A percentile compares a stretch with the other conserved stretches of the same genome.
Conservation (phyloP, 2,797 vertebrate species). For the Helarctos malayanus region DNA sequence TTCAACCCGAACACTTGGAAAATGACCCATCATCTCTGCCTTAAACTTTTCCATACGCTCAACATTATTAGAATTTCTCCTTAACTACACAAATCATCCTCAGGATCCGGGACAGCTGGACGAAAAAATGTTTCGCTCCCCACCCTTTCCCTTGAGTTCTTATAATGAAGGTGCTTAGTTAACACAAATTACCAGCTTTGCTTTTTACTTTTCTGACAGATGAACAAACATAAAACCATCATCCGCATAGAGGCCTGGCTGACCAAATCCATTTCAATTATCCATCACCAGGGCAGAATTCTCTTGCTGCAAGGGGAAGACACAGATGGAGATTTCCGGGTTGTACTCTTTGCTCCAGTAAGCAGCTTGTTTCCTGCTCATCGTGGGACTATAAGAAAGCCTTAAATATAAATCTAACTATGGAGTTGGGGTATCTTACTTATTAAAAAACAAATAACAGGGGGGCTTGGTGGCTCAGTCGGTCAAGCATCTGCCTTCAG, state of each 20-base stretch:
- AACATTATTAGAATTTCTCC: conserved; percentile 70
- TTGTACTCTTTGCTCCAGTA: neutral
- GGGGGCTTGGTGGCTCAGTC: neutral
- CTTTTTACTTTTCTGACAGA: conserved; percentile 74
- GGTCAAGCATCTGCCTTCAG: neutral
- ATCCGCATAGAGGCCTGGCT: neutral
- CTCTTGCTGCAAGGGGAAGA: conserved; percentile 18
- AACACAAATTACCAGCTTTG: conserved; percentile 79
- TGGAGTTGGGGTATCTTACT: neutral
- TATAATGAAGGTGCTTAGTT: conserved; percentile 81
- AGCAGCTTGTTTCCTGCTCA: neutral
- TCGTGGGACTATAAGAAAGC: neutral
- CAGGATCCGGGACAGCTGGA: conserved; percentile 79
- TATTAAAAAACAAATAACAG: neutral
- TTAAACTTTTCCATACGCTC: conserved; percentile 84
- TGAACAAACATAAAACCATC: conserved; percentile 62
- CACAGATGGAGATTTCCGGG: neutral
- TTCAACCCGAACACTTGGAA: conserved; percentile 67
- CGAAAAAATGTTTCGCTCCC: conserved; percentile 53
- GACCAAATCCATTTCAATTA: conserved; percentile 52
- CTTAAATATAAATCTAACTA: neutral
- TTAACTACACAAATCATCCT: conserved; percentile 77
- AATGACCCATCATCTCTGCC: conserved; percentile 68
- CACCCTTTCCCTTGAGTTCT: conserved; percentile 83
- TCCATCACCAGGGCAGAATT: conserved; percentile 31